Base-by-base conservation (phyloP, 2,888 invertebrate genomes). In the Penaeus monodon region DNA sequence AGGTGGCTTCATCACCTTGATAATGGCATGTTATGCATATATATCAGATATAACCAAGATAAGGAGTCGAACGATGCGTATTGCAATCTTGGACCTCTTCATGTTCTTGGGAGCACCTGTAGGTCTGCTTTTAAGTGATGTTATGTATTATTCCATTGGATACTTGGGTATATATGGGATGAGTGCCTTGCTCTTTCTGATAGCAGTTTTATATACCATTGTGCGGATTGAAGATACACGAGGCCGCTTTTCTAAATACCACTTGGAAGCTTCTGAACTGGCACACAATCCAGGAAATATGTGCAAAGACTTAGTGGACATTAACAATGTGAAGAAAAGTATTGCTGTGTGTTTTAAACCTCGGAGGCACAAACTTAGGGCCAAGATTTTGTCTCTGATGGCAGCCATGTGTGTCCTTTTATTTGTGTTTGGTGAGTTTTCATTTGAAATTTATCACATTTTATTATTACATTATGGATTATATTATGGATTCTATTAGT, bases 11-110 rank as follows among this genome's bases (percentile, higher is more conserved):
- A 70, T 80, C 20, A 81, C 87, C 27, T n/a, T 90, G 17, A 63
- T 88, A 29, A 87, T 88, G 84, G 86, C 85, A 38, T 74, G 77
- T 63, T 90, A 84, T 77, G 77, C 88, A 49, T 90, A 87, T 65
- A 85, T 90, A 24, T 29, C 85, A 44, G 90, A 90, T 38, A 82
- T 88, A 27, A 82, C 89, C 17, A 81, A 76, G 65, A 8, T 68
- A 22, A 70, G 73, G 29, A 64, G 86, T 6, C 66, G 89, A 57
- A 89, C 89, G 3, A 87, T 73, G n/a, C 81, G 89, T n/a, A 87
- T 89, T 66, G 89, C 89, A 6, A 70, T 86, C 14, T 3, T 89
- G 29, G 89, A 89, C 57, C 66, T 86, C 1, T 57, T 64, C 2
- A 70, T 87, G 17, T 64, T 70, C 10, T 29, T 86, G 8, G 87